phyloP scores from a whole-genome alignment of 2,888 invertebrate genomes.

The Drosophila prolongata region DNA sequence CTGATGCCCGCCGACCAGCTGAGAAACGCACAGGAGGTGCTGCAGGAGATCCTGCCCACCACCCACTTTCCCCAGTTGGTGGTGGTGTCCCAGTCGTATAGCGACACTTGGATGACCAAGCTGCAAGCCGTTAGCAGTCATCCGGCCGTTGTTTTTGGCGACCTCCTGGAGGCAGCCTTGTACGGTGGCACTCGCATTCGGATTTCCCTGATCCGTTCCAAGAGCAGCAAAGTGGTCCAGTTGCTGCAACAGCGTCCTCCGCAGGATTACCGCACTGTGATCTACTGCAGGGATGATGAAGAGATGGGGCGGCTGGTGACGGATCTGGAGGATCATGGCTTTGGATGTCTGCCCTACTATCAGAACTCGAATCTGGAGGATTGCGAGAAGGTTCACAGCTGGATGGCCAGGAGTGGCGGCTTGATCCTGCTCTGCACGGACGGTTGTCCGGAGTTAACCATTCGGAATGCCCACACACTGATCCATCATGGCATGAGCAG shows the following conservation, averaged over 20 bases:
- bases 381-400: slow-evolving; percentile 42
- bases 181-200: slow-evolving; percentile 49
- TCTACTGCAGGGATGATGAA: slow-evolving; percentile 45
- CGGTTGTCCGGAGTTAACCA: slow-evolving; percentile 54
- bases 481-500: slow-evolving; percentile 53
- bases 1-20: slow-evolving; percentile 45
- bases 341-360: slow-evolving; percentile 52
- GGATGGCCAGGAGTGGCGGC: slow-evolving; percentile 34
- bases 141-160: slow-evolving; percentile 57
- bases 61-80: slow-evolving; percentile 40
- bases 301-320: slow-evolving; percentile 42
- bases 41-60: slow-evolving; percentile 5
- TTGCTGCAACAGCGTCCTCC: slow-evolving; percentile 49
- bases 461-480: slow-evolving; percentile 55
- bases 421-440: slow-evolving; percentile 56
- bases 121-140: slow-evolving; percentile 28
- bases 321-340: slow-evolving; percentile 5
- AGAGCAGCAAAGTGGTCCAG: slow-evolving; percentile 37
- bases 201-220: not conserved
- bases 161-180: slow-evolving; percentile 61
- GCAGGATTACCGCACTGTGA: slow-evolving; percentile 48
- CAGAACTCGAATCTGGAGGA: slow-evolving; percentile 32
- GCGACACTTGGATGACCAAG: slow-evolving; percentile 9
- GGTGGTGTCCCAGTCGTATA: slow-evolving; percentile 41
- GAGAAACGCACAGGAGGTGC: slow-evolving; percentile 10